Percentiles rank a stretch among this genome's conserved stretches.
Conservation (phyloP, 1,140 invertebrate species). For the Agraylea sexmaculata region DNA sequence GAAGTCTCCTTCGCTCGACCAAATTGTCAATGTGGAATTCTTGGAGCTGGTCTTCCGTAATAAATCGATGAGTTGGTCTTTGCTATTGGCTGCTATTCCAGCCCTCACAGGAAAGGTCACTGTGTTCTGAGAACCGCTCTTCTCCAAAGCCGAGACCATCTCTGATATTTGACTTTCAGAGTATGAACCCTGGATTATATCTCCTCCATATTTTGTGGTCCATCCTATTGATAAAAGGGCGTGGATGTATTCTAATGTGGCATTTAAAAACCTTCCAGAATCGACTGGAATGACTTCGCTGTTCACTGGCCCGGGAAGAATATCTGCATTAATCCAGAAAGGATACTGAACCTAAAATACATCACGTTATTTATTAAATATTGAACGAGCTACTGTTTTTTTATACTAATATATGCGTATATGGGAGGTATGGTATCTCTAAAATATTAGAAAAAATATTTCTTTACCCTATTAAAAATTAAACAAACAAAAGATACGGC, state of each 20-base stretch:
- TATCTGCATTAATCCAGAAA: conserved; percentile 84
- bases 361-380: conserved; percentile 1
- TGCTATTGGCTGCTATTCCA: conserved; percentile 53
- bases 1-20: conserved; percentile 49
- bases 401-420: too few species aligned
- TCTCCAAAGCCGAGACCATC: conserved; percentile 56
- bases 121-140: conserved; percentile 44
- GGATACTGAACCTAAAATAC: conserved; percentile 52
- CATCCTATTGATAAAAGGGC: conserved; percentile 74
- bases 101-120: conserved; percentile 78
- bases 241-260: conserved; percentile 46
- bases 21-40: conserved; percentile 56
- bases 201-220: conserved; percentile 57
- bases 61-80: conserved; percentile 39
- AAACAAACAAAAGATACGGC: too few species aligned
- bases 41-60: conserved; percentile 33
- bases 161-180: conserved; percentile 51
- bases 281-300: conserved; percentile 49
- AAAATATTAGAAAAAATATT: too few species aligned
- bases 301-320: conserved; percentile 66
- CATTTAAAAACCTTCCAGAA: conserved; percentile 47
- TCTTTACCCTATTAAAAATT: too few species aligned
- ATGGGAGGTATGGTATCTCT: too few species aligned
- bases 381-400: too few species aligned
- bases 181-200: conserved; percentile 48